Conservation (phyloP, 1,140 invertebrate species). For the Ylistrum balloti region DNA sequence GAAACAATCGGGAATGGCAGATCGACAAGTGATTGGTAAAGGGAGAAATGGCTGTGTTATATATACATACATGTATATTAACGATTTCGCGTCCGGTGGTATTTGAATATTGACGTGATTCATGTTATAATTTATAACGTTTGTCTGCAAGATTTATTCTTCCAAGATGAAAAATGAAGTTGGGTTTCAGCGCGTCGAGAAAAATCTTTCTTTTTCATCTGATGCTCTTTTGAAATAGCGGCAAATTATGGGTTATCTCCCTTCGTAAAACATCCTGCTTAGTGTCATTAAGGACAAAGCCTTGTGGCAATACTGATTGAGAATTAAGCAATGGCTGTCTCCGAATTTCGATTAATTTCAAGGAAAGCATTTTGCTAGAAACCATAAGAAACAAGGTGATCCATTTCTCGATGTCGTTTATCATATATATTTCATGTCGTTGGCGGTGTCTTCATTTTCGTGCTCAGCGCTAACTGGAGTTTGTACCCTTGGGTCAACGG, state of each 20-base stretch:
- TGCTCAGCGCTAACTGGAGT: not conserved
- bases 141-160: not conserved
- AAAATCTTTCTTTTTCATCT: not conserved
- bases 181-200: not conserved
- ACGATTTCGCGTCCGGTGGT: not conserved
- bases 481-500: not conserved
- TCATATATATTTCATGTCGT: constrained; percentile 34
- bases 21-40: not conserved
- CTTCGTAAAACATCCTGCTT: not conserved
- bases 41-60: not conserved
- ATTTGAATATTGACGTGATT: not conserved
- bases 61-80: not conserved
- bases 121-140: not conserved
- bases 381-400: not conserved
- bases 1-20: not conserved
- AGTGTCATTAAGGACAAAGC: not conserved
- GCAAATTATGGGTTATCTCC: not conserved
- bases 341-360: not conserved
- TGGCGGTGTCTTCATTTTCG: constrained; percentile 24
- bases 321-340: not conserved
- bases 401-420: constrained; percentile 5
- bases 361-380: not conserved
- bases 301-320: not conserved
- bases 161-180: not conserved
- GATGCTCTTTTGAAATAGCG: not conserved